phyloP scores from a whole-genome alignment of 2,113 vertebrate genomes.

The Ondatra zibethicus region DNA sequence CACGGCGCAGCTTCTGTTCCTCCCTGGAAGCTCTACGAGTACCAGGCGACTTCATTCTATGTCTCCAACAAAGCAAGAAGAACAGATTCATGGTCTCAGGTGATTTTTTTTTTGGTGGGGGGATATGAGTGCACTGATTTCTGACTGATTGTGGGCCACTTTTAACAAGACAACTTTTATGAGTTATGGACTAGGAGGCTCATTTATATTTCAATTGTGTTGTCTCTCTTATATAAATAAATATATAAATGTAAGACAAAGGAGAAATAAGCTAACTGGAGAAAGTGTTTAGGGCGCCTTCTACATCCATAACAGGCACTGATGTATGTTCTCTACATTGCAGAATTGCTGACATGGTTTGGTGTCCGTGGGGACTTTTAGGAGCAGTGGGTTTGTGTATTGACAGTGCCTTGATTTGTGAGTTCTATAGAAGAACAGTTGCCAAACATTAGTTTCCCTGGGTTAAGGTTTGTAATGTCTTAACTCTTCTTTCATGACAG shows the following conservation, averaged over 20 bases:
- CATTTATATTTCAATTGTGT: background rate
- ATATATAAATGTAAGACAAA: background rate
- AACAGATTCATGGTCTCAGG: background rate
- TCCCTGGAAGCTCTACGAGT: background rate
- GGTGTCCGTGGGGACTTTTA: background rate
- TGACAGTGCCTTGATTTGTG: background rate
- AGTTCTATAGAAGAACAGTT: background rate
- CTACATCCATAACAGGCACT: constrained; percentile 26
- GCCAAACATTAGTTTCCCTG: background rate
- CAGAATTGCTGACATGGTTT: background rate
- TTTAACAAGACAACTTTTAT: background rate
- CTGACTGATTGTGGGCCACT: background rate
- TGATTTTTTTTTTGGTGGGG: background rate
- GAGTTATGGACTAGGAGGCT: background rate
- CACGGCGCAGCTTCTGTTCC: background rate
- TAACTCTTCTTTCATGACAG: constrained; percentile 68
- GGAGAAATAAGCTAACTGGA: background rate
- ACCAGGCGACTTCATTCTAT: background rate
- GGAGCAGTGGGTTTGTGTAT: background rate
- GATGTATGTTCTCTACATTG: background rate
- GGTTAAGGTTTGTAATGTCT: background rate
- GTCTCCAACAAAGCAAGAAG: background rate
- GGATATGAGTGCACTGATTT: too few species aligned
- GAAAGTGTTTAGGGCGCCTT: background rate
- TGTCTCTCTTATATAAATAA: background rate